phyloP scores from a whole-genome alignment of 2,888 invertebrate genomes.

The Stramonita haemastoma region DNA sequence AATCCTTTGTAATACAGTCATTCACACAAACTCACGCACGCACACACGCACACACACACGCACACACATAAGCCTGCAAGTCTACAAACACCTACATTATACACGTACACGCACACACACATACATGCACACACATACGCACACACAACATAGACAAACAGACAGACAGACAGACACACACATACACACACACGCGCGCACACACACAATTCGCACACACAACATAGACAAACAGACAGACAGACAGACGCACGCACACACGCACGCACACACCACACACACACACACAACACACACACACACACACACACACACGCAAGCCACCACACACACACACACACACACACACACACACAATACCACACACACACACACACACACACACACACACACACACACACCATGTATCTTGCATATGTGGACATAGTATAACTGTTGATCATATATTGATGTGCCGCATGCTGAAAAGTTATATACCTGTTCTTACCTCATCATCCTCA shows the following conservation, averaged over 20 bases:
- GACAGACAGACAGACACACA: not conserved
- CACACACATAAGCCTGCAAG: too few relatives aligned
- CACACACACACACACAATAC: too few relatives aligned
- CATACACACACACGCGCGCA: not conserved
- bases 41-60: too few relatives aligned
- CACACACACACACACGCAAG: not conserved
- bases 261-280: not conserved
- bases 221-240: not conserved
- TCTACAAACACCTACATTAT: too few relatives aligned
- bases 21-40: too few relatives aligned
- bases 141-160: not conserved
- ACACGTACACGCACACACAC: not conserved
- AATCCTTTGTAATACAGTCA: too few relatives aligned
- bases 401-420: too few relatives aligned
- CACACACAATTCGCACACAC: not conserved
- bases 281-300: not conserved
- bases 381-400: not conserved
- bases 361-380: not conserved
- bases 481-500: too few relatives aligned
- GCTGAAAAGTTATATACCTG: too few relatives aligned
- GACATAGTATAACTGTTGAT: too few relatives aligned
- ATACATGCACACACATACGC: not conserved
- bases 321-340: not conserved
- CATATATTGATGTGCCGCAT: too few relatives aligned
- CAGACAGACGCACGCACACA: not conserved